Base-by-base conservation (phyloP, 2,113 vertebrate species). In the Pantherophis guttatus region DNA sequence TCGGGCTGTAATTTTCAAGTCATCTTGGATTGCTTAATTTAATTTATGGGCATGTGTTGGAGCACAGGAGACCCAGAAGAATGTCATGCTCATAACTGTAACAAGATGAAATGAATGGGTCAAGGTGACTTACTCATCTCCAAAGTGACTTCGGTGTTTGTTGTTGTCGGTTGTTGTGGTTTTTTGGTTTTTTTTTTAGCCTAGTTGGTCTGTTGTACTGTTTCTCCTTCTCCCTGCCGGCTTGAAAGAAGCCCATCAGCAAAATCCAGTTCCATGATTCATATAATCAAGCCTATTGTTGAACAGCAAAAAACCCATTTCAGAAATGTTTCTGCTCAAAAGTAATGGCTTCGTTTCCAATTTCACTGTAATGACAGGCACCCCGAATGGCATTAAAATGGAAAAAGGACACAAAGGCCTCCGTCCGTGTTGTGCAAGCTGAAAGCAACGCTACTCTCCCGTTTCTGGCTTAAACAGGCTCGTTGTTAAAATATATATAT, bases 1-100 rank as follows among this genome's bases (percentile, higher is more conserved):
- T 4, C 88, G 7, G 33, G 93, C 90, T 91, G 75, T 44, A 91
- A 59, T 92, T 94, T 24, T 95, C 24, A 50, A 59, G 53, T 92
- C 91, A 58, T 19, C 13, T 86, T 65, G 93, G 88, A 15, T 95
- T 53, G 0, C 44, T 93, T 93, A 91, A 93, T 19, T 90, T 95
- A 94, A 92, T 90, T 70, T 95, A 0, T 75, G 53, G 48, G 29
- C 75, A 11, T 86, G 6, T 94, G 54, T 62, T n/a, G 52, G 50
- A 91, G n/a, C 86, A 91, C 55, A 88, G 24, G 39, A 90, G 92
- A 65, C 87, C 65, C 88, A 58, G 26, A 94, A 91, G 57, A 86
- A 91, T 70, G 9, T 89, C 33, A 87, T 0, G 0, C 7, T 92
- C 44, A 50, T 75, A 21, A 8, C 9, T n/a, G 21, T 86, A 85